phyloP scores from a whole-genome alignment of 2,888 invertebrate genomes.

The Sarcophaga caerulescens region DNA sequence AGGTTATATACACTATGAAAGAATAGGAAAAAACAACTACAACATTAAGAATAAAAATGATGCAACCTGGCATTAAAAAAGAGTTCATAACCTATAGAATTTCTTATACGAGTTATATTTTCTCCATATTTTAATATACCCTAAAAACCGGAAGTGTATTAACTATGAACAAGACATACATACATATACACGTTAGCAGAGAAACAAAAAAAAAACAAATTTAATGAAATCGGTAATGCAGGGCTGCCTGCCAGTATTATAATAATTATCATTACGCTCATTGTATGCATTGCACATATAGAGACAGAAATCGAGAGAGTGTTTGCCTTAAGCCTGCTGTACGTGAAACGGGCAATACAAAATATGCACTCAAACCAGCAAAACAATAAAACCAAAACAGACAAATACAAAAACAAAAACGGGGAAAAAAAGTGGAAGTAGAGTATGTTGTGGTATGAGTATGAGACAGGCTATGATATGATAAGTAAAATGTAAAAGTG shows the following conservation, averaged over 20 bases:
- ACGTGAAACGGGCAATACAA: slow-evolving; percentile 10
- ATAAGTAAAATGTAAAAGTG: slow-evolving; percentile 37
- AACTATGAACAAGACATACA: slow-evolving; percentile 46
- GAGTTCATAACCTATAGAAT: slow-evolving; percentile 61
- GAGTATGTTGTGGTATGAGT: background rate
- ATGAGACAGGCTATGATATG: slow-evolving; percentile 35
- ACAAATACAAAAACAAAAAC: background rate
- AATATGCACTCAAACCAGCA: slow-evolving; percentile 36
- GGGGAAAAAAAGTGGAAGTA: slow-evolving; percentile 7
- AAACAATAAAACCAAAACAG: background rate
- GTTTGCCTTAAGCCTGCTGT: slow-evolving; percentile 7
- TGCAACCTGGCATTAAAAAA: slow-evolving; percentile 51
- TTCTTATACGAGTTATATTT: slow-evolving; percentile 8
- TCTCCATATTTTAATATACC: slow-evolving; percentile 34
- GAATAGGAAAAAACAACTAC: slow-evolving; percentile 50
- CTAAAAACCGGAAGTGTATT: slow-evolving; percentile 63
- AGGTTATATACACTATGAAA: slow-evolving; percentile 57
- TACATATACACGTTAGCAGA: background rate
- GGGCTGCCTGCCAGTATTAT: slow-evolving; percentile 53
- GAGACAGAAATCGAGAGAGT: background rate
- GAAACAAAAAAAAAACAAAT: slow-evolving; percentile 30
- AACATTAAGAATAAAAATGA: slow-evolving; percentile 47
- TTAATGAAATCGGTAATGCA: slow-evolving; percentile 36
- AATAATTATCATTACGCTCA: slow-evolving; percentile 54
- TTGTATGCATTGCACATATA: background rate